Evolutionary conservation across 2,797 vertebrate genomes (phyloP).

Genomic region (Pteronotus mesoamericanus): DNA sequence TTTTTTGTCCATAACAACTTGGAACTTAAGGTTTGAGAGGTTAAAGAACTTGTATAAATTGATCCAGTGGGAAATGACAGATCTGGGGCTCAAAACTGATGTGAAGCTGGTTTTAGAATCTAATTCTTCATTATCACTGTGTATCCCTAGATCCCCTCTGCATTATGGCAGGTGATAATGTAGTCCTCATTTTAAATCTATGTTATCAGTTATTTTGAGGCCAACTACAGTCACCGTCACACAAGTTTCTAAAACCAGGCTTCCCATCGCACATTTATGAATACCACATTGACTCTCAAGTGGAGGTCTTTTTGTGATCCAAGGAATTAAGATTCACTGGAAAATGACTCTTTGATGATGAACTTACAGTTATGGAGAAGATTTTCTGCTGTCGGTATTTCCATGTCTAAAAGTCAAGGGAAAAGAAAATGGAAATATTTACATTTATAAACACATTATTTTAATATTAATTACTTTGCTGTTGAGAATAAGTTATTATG

Average conservation of each 20-base stretch:
- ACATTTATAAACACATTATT: background rate
- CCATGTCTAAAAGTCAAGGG: constrained; percentile 74
- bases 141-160: background rate
- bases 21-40: background rate
- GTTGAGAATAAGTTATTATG: background rate
- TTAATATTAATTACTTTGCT: background rate
- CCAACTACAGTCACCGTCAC: background rate
- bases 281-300: background rate
- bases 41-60: background rate
- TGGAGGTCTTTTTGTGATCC: background rate
- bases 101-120: background rate
- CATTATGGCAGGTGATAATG: background rate
- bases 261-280: background rate
- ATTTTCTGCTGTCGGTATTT: constrained; percentile 73
- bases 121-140: background rate
- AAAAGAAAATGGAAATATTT: constrained; percentile 57
- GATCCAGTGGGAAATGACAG: background rate
- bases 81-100: background rate
- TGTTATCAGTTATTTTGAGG: background rate
- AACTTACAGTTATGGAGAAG: constrained; percentile 83
- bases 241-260: background rate
- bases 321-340: background rate
- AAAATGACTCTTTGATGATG: background rate
- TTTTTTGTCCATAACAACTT: constrained; percentile 8
- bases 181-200: background rate